Percentiles rank a stretch among this genome's conserved stretches.
phyloP scores from a whole-genome alignment of 2,797 vertebrate species.

The Anguilla obscura region DNA sequence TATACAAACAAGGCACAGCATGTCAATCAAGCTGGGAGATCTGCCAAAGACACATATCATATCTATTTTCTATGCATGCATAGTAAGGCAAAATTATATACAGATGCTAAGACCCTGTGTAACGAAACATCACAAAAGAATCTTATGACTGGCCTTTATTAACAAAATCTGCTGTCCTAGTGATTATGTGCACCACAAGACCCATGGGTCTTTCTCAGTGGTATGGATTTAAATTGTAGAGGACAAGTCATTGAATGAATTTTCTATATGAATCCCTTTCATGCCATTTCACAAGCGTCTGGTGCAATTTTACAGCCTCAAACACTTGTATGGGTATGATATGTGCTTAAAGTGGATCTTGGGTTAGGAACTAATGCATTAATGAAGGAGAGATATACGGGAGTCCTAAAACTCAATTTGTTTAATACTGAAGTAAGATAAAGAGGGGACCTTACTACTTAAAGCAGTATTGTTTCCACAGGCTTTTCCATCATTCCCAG shows the following conservation, averaged over 20 bases:
- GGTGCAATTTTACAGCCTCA: background rate
- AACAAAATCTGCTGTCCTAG: background rate
- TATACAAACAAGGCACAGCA: background rate
- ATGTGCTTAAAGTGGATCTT: background rate
- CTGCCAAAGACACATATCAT: background rate
- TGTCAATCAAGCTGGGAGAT: background rate
- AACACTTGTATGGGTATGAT: background rate
- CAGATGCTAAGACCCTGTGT: background rate
- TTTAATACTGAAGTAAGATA: background rate
- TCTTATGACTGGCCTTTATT: background rate
- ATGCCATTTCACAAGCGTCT: background rate
- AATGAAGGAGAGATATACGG: background rate
- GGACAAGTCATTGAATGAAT: background rate
- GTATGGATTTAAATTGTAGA: background rate
- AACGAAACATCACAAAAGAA: background rate
- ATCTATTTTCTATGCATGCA: background rate
- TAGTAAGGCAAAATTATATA: background rate
- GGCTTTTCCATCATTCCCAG: constrained; percentile 14
- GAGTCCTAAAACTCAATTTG: background rate
- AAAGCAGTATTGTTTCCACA: background rate
- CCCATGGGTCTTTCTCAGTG: background rate
- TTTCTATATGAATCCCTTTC: background rate
- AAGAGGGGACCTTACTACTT: background rate
- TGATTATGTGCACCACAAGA: background rate
- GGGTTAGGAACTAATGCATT: background rate